Percentiles rank a stretch among this genome's conserved stretches.
Evolutionary conservation across 2,797 vertebrate genomes (phyloP).

Genomic region (Hippoglossus hippoglossus): DNA sequence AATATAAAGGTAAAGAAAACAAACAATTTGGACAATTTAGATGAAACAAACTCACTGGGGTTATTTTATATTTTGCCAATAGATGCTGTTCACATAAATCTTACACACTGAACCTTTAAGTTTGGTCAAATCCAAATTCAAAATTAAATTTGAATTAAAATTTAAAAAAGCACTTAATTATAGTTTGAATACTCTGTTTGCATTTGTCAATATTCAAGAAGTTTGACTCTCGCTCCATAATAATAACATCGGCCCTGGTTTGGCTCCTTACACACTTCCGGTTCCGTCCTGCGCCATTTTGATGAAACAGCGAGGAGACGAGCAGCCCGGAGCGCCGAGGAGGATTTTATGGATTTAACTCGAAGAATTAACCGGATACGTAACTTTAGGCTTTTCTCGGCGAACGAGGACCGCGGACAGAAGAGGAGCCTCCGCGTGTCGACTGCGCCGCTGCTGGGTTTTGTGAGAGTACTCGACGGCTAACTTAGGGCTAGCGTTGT

Average conservation of each 20-base stretch:
- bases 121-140: no score
- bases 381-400: neutral
- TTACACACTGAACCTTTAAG: no score
- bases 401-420: neutral
- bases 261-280: conserved; percentile 42
- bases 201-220: neutral
- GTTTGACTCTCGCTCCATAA: neutral
- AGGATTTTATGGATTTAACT: conserved; percentile 68
- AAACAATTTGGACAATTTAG: no score
- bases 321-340: conserved; percentile 7
- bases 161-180: no score
- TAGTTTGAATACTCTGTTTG: no score
- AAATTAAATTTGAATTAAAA: no score
- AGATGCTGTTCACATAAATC: no score
- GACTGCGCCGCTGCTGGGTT: conserved; percentile 38
- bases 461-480: conserved; percentile 18
- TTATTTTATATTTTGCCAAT: no score
- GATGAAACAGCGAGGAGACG: conserved; percentile 77
- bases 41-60: no score
- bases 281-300: conserved; percentile 79
- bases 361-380: conserved; percentile 39
- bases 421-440: conserved; percentile 19
- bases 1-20: no score
- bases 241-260: no score
- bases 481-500: conserved; percentile 18